phyloP scores from a whole-genome alignment of 2,888 invertebrate genomes.

The Trichopoda pennipes region DNA sequence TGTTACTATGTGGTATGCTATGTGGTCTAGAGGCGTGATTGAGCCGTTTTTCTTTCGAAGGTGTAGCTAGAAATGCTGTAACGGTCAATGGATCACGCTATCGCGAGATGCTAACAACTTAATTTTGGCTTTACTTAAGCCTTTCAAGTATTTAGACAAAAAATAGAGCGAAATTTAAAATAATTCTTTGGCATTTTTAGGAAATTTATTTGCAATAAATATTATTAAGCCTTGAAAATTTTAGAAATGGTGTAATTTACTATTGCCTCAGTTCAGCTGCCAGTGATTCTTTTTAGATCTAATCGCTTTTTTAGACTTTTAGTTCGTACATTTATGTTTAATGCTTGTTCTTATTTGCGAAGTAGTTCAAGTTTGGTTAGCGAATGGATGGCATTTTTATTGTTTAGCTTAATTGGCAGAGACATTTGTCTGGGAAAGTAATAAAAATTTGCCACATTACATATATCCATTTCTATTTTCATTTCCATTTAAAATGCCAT shows the following conservation, averaged over 20 bases:
- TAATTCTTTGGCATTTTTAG: no score
- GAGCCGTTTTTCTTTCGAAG: no score
- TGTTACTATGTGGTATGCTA: no score
- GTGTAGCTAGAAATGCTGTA: no score
- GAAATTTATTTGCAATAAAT: background rate
- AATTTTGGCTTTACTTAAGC: no score
- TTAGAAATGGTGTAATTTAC: constrained; percentile 12
- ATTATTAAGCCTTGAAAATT: background rate
- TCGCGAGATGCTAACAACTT: no score
- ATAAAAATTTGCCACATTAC: constrained; percentile 48
- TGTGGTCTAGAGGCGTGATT: no score
- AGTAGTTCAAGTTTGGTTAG: constrained; percentile 62
- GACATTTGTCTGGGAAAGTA: constrained; percentile 50
- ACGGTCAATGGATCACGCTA: no score
- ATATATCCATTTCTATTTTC: no score
- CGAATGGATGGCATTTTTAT: constrained; percentile 23
- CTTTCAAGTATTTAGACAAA: no score
- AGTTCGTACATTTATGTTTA: constrained; percentile 1
- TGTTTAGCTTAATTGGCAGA: constrained; percentile 38
- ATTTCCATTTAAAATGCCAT: constrained; percentile 57
- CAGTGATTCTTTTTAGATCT: constrained; percentile 15
- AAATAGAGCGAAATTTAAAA: no score
- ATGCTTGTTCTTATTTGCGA: constrained; percentile 35
- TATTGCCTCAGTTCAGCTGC: constrained; percentile 10
- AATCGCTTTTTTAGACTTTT: constrained; percentile 1